Conservation (phyloP, 1,140 invertebrate species). For the Microplitis demolitor region DNA sequence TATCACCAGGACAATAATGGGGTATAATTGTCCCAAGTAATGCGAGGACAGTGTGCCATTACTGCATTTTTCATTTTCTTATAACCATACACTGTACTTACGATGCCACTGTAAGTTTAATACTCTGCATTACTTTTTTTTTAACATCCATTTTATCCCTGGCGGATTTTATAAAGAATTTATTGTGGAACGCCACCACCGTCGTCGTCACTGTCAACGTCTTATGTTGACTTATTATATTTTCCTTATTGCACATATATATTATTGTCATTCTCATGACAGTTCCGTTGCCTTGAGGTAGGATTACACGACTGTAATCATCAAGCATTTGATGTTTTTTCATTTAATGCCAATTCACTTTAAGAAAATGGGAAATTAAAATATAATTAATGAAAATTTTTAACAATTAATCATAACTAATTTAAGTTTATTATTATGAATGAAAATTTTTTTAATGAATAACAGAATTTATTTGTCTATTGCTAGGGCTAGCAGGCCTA, state of each 20-base stretch:
- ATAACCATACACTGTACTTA: slow-evolving; percentile 41
- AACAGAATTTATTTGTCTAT: slow-evolving; percentile 9
- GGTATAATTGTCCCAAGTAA: slow-evolving; percentile 62
- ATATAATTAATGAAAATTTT: too few relatives aligned
- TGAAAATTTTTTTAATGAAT: neutral
- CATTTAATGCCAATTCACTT: too few relatives aligned
- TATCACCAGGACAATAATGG: slow-evolving; percentile 47
- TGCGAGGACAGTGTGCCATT: slow-evolving; percentile 62
- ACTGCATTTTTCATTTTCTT: slow-evolving; percentile 59
- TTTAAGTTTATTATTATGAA: too few relatives aligned
- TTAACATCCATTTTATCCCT: slow-evolving; percentile 8
- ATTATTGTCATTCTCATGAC: too few relatives aligned
- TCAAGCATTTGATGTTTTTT: neutral
- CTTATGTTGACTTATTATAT: too few relatives aligned
- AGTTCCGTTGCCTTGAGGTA: too few relatives aligned
- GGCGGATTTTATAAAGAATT: neutral
- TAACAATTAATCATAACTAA: too few relatives aligned
- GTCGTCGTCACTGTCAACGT: slow-evolving; percentile 15
- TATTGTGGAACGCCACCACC: slow-evolving; percentile 48
- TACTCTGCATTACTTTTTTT: neutral
- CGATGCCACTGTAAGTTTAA: slow-evolving; percentile 35
- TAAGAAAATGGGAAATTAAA: too few relatives aligned
- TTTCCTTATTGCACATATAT: too few relatives aligned
- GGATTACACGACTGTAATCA: neutral
- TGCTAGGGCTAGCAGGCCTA: slow-evolving; percentile 52